These are phyloP conservation scores for Brevimyrus niger DNA, from an alignment of 2,113 vertebrate species.

Conservation along the genomic window DNA sequence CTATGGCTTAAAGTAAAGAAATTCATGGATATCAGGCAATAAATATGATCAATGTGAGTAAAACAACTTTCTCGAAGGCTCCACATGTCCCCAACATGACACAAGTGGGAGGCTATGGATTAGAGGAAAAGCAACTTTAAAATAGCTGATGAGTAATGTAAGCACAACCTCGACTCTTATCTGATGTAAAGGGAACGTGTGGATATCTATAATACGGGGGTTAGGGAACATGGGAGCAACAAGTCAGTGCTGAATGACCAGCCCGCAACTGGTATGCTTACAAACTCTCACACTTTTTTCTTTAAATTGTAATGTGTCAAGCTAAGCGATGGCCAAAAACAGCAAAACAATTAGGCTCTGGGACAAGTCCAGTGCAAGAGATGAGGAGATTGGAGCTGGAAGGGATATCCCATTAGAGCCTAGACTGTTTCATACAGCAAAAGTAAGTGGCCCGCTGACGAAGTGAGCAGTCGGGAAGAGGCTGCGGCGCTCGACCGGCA, in stretches of 20 bases:
- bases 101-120: neutral
- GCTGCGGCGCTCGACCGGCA: slow-evolving; percentile 37
- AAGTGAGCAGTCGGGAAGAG: slow-evolving; percentile 30
- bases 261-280: slow-evolving; percentile 13
- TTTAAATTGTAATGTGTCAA: slow-evolving; percentile 27
- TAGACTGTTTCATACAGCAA: neutral
- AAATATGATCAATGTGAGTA: neutral
- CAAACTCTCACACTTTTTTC: slow-evolving; percentile 46
- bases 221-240: slow-evolving; percentile 38
- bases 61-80: neutral
- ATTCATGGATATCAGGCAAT: neutral
- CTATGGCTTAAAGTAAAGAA: neutral
- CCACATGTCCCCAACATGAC: neutral
- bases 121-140: slow-evolving; percentile 18
- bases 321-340: slow-evolving; percentile 29
- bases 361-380: slow-evolving; percentile 30
- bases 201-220: slow-evolving; percentile 29
- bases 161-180: slow-evolving; percentile 39
- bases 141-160: slow-evolving; percentile 35
- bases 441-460: slow-evolving; percentile 22
- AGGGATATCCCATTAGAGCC: slow-evolving; percentile 34
- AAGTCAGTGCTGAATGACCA: slow-evolving; percentile 43
- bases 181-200: slow-evolving; percentile 17
- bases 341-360: slow-evolving; percentile 32
- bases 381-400: slow-evolving; percentile 32